These are phyloP conservation scores for Melanargia galathea DNA, from an alignment of 2,888 invertebrate genomes.

Conservation along the genomic window DNA sequence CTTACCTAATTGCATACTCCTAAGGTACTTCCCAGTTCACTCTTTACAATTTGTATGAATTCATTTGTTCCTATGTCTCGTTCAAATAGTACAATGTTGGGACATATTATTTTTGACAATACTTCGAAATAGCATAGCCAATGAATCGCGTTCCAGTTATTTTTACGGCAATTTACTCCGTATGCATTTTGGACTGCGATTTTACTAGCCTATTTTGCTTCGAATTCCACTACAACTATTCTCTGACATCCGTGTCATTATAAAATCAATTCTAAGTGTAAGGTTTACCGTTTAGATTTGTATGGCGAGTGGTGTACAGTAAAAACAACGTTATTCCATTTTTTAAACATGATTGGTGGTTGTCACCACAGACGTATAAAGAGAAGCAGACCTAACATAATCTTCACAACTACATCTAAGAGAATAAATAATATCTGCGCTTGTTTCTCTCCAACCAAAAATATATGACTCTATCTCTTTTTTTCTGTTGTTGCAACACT, in stretches of 20 bases:
- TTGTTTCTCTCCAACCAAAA: no score
- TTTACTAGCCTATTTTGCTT: slow-evolving; percentile 35
- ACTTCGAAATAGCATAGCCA: slow-evolving; percentile 21
- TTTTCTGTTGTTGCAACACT: no score
- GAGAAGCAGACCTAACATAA: no score
- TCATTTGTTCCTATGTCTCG: not conserved
- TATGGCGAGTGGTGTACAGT: slow-evolving; percentile 38
- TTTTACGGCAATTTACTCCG: slow-evolving; percentile 38
- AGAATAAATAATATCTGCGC: no score
- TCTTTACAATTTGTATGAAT: no score
- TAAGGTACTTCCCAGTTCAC: no score
- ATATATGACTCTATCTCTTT: no score
- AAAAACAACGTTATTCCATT: slow-evolving; percentile 45
- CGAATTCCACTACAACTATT: slow-evolving; percentile 25
- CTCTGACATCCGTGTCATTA: not conserved
- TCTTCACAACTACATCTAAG: no score
- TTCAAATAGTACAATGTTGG: not conserved
- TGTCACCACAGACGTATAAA: no score
- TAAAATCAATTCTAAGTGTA: slow-evolving; percentile 6
- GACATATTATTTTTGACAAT: slow-evolving; percentile 25
- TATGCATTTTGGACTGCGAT: slow-evolving; percentile 37
- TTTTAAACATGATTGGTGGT: slow-evolving; percentile 50
- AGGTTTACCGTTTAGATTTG: not conserved
- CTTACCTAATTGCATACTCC: no score
- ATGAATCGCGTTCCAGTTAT: slow-evolving; percentile 45